phyloP scores from a whole-genome alignment of 2,888 invertebrate genomes.

The Helobdella robusta region DNA sequence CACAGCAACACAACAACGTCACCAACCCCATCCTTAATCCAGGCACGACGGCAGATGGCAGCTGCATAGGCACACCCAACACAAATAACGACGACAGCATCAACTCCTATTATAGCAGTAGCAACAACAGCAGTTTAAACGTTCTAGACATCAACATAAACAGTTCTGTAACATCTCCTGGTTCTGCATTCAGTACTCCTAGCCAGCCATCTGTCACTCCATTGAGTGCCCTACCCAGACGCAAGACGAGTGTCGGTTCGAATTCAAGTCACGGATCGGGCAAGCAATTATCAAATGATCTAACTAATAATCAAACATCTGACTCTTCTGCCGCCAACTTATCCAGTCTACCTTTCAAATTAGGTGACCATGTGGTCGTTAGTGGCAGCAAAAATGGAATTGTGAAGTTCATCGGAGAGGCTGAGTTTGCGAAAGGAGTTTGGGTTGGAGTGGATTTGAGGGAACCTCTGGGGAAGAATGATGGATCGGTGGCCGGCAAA shows the following conservation, averaged over 20 bases:
- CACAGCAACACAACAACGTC: not conserved
- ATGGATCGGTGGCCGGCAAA: constrained; percentile 56
- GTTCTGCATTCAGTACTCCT: not conserved
- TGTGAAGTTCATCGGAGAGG: constrained; percentile 71
- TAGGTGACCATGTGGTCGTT: constrained; percentile 47
- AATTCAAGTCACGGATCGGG: constrained; percentile 5
- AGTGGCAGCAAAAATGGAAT: constrained; percentile 65
- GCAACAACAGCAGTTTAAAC: not conserved
- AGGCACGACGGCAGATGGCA: not conserved
- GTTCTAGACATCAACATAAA: not conserved
- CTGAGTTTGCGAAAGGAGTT: constrained; percentile 81
- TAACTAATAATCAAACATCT: too few relatives aligned
- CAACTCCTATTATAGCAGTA: too few relatives aligned
- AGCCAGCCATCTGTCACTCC: not conserved
- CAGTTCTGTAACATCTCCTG: not conserved
- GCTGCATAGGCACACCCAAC: not conserved
- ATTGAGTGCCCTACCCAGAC: not conserved
- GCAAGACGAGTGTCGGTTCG: constrained; percentile 16
- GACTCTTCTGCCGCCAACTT: not conserved
- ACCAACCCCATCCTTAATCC: not conserved
- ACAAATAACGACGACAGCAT: not conserved
- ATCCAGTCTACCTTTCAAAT: constrained; percentile 26
- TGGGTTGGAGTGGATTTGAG: constrained; percentile 95
- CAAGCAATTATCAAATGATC: too few relatives aligned
- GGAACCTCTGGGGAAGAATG: constrained; percentile 86